phyloP scores from a whole-genome alignment of 2,113 vertebrate species.

The Bufo gargarizans region DNA sequence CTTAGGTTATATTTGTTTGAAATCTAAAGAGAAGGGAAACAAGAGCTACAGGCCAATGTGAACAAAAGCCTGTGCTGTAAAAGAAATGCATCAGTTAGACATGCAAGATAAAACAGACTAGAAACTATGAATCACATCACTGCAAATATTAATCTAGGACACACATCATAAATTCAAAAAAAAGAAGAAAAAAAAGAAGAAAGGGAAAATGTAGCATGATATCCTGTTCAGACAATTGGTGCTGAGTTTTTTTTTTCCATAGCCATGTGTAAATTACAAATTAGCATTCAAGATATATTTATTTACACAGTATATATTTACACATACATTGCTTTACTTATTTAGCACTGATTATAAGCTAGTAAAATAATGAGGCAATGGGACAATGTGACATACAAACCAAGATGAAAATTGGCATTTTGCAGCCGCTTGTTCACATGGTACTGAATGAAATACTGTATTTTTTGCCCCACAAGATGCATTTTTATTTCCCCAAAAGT shows the following conservation, averaged over 20 bases:
- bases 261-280: no score
- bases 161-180: neutral
- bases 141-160: neutral
- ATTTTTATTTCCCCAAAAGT: no score
- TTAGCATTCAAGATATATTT: no score
- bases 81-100: neutral
- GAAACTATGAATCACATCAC: neutral
- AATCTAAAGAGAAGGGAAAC: neutral
- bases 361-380: no score
- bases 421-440: no score
- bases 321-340: no score
- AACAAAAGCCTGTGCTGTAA: conserved; percentile 6
- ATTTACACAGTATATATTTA: no score
- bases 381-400: no score
- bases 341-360: no score
- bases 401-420: no score
- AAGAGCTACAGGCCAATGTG: conserved; percentile 5
- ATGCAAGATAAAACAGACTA: neutral
- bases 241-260: neutral
- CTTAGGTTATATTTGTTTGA: neutral
- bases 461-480: no score
- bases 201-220: neutral
- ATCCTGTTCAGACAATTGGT: neutral
- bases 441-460: no score
- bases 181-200: neutral